phyloP scores from a whole-genome alignment of 1,140 invertebrate species.

The Eubasilissa regina region DNA sequence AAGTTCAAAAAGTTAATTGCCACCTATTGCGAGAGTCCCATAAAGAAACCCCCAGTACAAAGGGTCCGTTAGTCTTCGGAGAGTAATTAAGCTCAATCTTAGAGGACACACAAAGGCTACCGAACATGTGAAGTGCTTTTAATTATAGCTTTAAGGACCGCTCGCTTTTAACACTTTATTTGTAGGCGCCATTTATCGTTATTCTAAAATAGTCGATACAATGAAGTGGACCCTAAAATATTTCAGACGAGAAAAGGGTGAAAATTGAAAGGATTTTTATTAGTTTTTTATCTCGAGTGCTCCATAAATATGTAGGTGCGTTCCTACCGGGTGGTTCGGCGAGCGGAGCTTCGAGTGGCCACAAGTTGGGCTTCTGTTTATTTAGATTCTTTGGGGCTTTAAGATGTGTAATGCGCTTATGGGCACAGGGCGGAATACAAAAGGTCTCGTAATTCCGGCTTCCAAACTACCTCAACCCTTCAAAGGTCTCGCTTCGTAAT shows the following conservation, averaged over 20 bases:
- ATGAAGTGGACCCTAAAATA: not conserved
- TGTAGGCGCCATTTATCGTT: slow-evolving; percentile 8
- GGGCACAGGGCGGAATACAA: not conserved
- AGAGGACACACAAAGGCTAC: slow-evolving; percentile 22
- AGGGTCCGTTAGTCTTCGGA: no score
- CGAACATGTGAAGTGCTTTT: slow-evolving; percentile 30
- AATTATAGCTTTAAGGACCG: slow-evolving; percentile 15
- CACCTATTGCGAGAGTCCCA: no score
- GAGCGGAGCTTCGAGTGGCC: slow-evolving; percentile 17
- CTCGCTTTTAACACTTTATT: slow-evolving; percentile 29
- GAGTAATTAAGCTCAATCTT: no score
- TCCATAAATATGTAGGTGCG: slow-evolving; percentile 41
- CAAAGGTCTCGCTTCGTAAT: not conserved
- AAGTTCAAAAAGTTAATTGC: no score
- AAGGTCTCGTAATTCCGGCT: slow-evolving; percentile 24
- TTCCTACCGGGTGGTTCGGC: not conserved
- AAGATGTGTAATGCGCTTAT: slow-evolving; percentile 26
- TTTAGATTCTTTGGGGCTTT: slow-evolving; percentile 36
- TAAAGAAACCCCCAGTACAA: no score
- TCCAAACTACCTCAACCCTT: slow-evolving; percentile 16
- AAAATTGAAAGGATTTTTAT: slow-evolving; percentile 37
- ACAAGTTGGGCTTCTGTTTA: slow-evolving; percentile 20
- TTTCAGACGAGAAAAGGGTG: not conserved
- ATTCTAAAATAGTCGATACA: slow-evolving; percentile 3
- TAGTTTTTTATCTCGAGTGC: slow-evolving; percentile 39